A percentile compares a stretch with the other conserved stretches of the same genome.
Conservation (phyloP, 1,140 invertebrate species). For the Steinernema feltiae region DNA sequence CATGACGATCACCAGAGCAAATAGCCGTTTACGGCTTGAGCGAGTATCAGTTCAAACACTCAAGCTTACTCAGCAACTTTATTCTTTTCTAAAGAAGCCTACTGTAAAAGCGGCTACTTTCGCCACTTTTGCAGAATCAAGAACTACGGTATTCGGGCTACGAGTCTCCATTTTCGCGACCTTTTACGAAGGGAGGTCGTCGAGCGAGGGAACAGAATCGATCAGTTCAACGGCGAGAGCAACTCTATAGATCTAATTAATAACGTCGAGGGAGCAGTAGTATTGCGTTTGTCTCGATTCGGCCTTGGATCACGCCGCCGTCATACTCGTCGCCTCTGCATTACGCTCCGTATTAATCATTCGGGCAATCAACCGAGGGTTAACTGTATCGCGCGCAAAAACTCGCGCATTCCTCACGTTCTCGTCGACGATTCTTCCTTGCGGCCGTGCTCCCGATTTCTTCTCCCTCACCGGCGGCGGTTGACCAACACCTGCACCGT, state of each 20-base stretch:
- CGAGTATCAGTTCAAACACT: neutral
- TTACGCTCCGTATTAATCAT: conserved; percentile 15
- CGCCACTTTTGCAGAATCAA: no score
- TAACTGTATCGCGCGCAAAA: conserved; percentile 11
- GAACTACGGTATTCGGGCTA: no score
- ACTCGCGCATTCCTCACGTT: conserved; percentile 14
- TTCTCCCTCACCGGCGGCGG: neutral
- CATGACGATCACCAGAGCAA: neutral
- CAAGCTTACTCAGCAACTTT: neutral
- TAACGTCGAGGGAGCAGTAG: conserved; percentile 9
- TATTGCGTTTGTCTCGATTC: conserved; percentile 9
- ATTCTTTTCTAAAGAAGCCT: neutral
- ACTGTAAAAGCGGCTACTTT: no score
- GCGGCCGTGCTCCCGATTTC: neutral
- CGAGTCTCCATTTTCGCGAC: no score
- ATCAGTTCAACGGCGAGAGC: neutral
- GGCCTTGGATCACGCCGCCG: conserved; percentile 14
- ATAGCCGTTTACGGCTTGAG: neutral
- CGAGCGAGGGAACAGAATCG: neutral
- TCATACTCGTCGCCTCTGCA: conserved; percentile 12
- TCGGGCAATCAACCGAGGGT: conserved; percentile 14
- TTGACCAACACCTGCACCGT: neutral
- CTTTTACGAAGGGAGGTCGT: neutral
- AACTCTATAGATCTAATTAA: conserved; percentile 9
- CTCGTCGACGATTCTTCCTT: neutral